Evolutionary conservation across 2,113 vertebrate species (phyloP).

Genomic region (Mesoclemmys tuberculata): DNA sequence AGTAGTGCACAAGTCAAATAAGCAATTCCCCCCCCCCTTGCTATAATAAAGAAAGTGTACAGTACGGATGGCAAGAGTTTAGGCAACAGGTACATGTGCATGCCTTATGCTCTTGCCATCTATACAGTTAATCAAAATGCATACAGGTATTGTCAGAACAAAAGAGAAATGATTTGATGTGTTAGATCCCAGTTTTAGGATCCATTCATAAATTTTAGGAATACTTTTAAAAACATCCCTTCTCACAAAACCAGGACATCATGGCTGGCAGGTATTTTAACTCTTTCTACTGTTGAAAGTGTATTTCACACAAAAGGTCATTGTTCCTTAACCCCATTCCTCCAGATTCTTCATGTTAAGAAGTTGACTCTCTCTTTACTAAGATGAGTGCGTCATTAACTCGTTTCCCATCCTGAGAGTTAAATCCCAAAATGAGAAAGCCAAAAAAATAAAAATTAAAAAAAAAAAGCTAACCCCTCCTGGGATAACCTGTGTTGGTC

Average conservation of each 20-base stretch:
- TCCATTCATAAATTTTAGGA: not conserved
- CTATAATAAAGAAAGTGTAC: not conserved
- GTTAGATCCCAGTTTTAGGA: not conserved
- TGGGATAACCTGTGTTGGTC: not conserved
- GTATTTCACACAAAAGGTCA: not conserved
- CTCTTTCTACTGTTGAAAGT: not conserved
- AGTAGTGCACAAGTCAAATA: not conserved
- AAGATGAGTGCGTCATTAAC: not conserved
- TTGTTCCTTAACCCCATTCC: not conserved
- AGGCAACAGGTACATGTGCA: fast-evolving
- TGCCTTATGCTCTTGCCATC: not conserved
- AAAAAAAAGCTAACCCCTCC: conserved; percentile 8
- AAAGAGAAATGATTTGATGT: not conserved
- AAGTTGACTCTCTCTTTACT: not conserved
- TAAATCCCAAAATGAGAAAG: conserved; percentile 13
- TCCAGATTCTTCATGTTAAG: conserved; percentile 6
- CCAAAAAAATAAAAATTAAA: not conserved
- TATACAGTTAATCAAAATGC: not conserved
- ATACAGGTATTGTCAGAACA: not conserved
- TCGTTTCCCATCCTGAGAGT: not conserved
- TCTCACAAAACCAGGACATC: not conserved
- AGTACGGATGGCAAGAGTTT: fast-evolving
- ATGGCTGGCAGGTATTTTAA: not conserved
- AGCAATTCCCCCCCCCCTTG: not conserved
- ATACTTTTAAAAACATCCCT: not conserved